Base-by-base conservation (phyloP, 2,113 vertebrate species). In the Ardeotis arabs region DNA sequence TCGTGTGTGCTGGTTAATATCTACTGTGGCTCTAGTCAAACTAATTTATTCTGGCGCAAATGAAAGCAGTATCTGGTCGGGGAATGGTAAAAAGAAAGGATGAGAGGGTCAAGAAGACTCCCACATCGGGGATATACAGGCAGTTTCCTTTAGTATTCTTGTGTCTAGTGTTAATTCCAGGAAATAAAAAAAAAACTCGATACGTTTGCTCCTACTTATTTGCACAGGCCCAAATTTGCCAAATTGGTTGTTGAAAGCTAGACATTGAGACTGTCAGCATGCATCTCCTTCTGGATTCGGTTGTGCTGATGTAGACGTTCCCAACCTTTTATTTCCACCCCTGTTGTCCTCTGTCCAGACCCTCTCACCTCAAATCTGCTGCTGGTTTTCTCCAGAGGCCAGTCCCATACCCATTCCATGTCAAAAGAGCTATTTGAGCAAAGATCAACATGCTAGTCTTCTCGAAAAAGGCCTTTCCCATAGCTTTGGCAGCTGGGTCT, bases 181-280 rank as follows among this genome's bases (percentile, higher is more conserved):
- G 86, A 94, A 96, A 95, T 93, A 95, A 91, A 93, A 94, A 92
- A 44, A 93, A 94, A 92, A 2, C 84, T 96, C 92, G 87, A 93
- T 86, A 92, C 95, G 96, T 96, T 90, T 96, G 92, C 89, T 89
- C 76, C 89, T 66, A 37, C 86, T 95, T 96, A 95, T 29, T 94
- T 89, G 45, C 47, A 60, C 76, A 78, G 90, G 73, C 69, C 94
- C 63, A 62, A 59, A 89, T 93, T 91, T 89, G 73, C 77, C 89
- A 95, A 84, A 96, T 79, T 53, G 25, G 58, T 53, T 96, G 93
- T 94, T 7, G 18, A 97, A 96, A 96, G 84, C 77, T 76, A 94
- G 95, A 94, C 77, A 66, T 74, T 47, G 89, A 82, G 74, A 62
- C 74, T 93, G 93, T 94, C 94, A 94, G 73, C 91, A 91, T 91